Percentiles rank a stretch among this genome's conserved stretches.
These are phyloP conservation scores for Campodea augens DNA, from an alignment of 1,140 invertebrate species.

Conservation along the genomic window DNA sequence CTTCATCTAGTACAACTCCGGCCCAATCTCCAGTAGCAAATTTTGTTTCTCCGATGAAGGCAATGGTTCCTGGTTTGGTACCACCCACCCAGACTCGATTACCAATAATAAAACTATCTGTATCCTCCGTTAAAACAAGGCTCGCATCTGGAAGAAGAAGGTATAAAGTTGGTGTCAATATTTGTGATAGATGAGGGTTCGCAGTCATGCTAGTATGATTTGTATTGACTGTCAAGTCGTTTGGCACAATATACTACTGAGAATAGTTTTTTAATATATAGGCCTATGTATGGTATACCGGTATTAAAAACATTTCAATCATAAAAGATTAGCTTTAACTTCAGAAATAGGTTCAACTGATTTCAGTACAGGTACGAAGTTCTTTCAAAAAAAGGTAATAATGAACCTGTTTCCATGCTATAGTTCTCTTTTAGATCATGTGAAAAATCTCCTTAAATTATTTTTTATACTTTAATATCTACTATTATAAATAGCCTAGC, in stretches of 20 bases:
- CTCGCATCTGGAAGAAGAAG: conserved; percentile 44
- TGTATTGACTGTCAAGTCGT: not conserved
- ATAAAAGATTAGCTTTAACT: not conserved
- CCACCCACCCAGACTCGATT: conserved; percentile 89
- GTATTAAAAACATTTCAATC: not conserved
- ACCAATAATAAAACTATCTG: conserved; percentile 88
- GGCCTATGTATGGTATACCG: not conserved
- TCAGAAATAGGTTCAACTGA: too few species aligned
- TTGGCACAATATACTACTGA: not conserved
- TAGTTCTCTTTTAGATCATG: too few species aligned
- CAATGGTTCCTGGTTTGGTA: conserved; percentile 82
- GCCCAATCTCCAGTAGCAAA: conserved; percentile 94
- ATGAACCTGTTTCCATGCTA: too few species aligned
- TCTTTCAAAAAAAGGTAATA: too few species aligned
- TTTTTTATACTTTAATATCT: too few species aligned
- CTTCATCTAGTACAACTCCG: conserved; percentile 83
- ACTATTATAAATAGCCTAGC: too few species aligned
- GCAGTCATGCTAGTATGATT: not conserved
- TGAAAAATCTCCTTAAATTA: too few species aligned
- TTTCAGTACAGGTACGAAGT: too few species aligned
- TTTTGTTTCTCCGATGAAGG: conserved; percentile 93
- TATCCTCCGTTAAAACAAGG: conserved; percentile 66
- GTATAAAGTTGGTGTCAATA: not conserved
- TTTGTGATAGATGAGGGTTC: not conserved
- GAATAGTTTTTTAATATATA: not conserved